phyloP scores from a whole-genome alignment of 2,888 invertebrate species.

The Rosalia funebris region DNA sequence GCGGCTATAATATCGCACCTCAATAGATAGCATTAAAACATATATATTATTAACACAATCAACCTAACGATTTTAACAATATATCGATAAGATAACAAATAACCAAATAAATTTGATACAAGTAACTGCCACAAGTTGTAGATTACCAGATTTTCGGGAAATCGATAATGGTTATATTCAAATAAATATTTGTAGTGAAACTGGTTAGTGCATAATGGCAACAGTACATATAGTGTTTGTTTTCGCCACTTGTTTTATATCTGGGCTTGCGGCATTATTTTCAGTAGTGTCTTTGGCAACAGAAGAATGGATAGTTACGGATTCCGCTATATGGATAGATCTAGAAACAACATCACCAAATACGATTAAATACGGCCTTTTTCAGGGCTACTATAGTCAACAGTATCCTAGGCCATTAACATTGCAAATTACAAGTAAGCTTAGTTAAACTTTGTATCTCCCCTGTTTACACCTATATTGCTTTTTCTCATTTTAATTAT shows the following conservation, averaged over 20 bases:
- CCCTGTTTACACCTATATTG: too few species aligned
- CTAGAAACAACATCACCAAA: conserved; percentile 20
- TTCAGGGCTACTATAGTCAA: conserved; percentile 51
- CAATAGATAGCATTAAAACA: not conserved
- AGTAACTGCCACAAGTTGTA: not conserved
- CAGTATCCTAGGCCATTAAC: conserved; percentile 37
- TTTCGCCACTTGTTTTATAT: conserved; percentile 53
- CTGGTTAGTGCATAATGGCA: conserved; percentile 49
- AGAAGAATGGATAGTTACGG: conserved; percentile 55
- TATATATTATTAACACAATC: conserved; percentile 4
- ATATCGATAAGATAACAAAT: conserved; percentile 22
- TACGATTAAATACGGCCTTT: conserved; percentile 54
- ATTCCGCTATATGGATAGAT: conserved; percentile 32
- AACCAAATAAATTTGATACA: not conserved
- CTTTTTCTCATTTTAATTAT: too few species aligned
- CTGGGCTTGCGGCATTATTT: conserved; percentile 53
- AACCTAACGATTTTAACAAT: conserved; percentile 14
- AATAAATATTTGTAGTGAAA: conserved; percentile 18
- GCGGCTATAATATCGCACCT: not conserved
- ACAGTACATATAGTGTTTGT: conserved; percentile 53
- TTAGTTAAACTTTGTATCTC: conserved; percentile 2
- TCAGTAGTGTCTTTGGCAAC: conserved; percentile 57
- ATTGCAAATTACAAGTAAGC: conserved; percentile 58
- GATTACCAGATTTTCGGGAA: not conserved
- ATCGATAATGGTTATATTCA: conserved; percentile 10